Evolutionary conservation across 2,113 vertebrate genomes (phyloP).

Genomic region (Pygoscelis antarcticus): DNA sequence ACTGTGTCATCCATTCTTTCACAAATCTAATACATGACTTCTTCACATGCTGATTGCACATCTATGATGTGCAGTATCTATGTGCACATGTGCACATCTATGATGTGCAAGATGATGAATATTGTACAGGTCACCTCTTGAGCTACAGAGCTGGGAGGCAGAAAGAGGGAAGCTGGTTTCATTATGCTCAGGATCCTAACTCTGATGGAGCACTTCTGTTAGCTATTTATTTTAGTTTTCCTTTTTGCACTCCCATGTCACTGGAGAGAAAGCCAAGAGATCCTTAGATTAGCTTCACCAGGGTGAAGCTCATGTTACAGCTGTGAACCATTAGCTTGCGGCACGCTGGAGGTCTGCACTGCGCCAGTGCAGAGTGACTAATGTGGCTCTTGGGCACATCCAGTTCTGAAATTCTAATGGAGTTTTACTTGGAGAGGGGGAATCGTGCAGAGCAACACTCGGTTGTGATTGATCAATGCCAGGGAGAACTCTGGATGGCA

Average conservation of each 20-base stretch:
- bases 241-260: neutral
- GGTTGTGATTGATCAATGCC: neutral
- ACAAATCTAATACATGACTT: neutral
- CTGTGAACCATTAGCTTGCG: neutral
- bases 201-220: neutral
- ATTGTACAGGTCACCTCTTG: neutral
- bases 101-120: neutral
- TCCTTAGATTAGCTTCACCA: neutral
- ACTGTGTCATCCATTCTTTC: neutral
- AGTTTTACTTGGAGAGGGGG: neutral
- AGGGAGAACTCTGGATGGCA: neutral
- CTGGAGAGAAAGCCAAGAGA: neutral
- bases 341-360: neutral
- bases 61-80: neutral
- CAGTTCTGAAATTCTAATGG: constrained; percentile 5
- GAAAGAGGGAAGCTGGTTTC: neutral
- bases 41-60: neutral
- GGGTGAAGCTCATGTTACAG: neutral
- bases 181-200: neutral
- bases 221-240: neutral
- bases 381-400: neutral
- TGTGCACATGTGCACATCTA: too few species aligned
- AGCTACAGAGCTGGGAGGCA: neutral
- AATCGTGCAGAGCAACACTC: rapidly evolving
- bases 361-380: neutral